Conservation (phyloP, 2,888 invertebrate genomes). For the Heliconius aoede region DNA sequence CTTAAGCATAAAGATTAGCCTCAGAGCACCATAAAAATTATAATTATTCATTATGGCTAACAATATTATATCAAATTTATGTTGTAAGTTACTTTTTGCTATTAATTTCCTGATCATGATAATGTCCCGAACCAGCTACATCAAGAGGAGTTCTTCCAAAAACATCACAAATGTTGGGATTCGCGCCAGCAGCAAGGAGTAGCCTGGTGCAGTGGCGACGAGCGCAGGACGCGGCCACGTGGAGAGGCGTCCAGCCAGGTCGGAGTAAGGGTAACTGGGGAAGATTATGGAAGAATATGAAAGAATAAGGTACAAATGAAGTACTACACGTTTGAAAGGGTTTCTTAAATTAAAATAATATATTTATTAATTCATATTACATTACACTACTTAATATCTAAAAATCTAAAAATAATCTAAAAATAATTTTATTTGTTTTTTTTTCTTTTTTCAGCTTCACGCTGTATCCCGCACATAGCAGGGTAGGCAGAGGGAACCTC, state of each 20-base stretch:
- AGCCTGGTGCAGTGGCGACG: conserved; percentile 76
- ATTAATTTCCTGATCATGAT: conserved; percentile 59
- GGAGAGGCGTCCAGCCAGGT: conserved; percentile 85
- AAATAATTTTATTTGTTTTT: too few relatives aligned
- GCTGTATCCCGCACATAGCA: too few relatives aligned
- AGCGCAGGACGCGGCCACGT: conserved; percentile 82
- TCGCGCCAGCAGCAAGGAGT: conserved; percentile 79
- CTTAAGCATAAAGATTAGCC: too few relatives aligned
- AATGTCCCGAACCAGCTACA: conserved; percentile 73
- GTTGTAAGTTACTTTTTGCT: conserved; percentile 49
- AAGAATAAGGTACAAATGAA: background rate
- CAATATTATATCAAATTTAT: background rate
- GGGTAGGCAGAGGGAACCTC: too few relatives aligned
- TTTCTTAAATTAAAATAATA: too few relatives aligned
- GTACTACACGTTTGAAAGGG: too few relatives aligned
- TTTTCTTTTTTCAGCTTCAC: too few relatives aligned
- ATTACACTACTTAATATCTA: too few relatives aligned
- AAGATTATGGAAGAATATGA: background rate
- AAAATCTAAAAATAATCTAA: too few relatives aligned
- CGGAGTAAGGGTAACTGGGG: conserved; percentile 72
- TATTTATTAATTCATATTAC: too few relatives aligned
- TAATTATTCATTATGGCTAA: background rate
- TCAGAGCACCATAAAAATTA: too few relatives aligned
- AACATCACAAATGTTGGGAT: conserved; percentile 71
- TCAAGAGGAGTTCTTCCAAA: conserved; percentile 78